These are phyloP conservation scores for Boleophthalmus pectinirostris DNA, from an alignment of 2,113 vertebrate species.

Conservation along the genomic window DNA sequence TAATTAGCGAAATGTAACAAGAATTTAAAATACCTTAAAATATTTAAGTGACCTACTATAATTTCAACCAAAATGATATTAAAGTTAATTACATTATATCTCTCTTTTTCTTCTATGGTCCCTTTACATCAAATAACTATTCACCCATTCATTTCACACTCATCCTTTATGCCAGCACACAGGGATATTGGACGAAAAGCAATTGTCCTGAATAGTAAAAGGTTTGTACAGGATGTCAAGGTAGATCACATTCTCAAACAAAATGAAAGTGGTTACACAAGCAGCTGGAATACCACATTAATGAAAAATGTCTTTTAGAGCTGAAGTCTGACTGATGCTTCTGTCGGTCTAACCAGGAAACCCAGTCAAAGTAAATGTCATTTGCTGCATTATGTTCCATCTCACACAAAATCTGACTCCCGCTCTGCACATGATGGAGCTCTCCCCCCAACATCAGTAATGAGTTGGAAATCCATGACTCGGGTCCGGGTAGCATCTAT, in stretches of 20 bases:
- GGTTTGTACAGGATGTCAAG: neutral
- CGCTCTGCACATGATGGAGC: slow-evolving; percentile 18
- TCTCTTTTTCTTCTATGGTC: no score
- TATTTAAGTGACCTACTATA: no score
- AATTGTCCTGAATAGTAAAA: no score
- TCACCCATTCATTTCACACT: no score
- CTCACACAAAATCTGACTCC: slow-evolving; percentile 21
- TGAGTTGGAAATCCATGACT: slow-evolving; percentile 32
- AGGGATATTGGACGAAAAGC: no score
- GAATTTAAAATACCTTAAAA: no score
- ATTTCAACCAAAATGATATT: no score
- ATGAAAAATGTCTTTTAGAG: neutral
- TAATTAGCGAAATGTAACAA: no score
- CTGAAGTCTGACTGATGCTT: slow-evolving; percentile 9
- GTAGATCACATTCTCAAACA: neutral
- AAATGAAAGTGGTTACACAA: neutral
- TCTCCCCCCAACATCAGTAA: slow-evolving; percentile 29
- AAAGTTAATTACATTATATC: no score
- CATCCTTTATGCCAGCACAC: no score
- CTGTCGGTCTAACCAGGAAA: slow-evolving; percentile 10
- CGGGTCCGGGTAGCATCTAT: slow-evolving; percentile 1
- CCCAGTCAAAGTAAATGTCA: slow-evolving; percentile 17
- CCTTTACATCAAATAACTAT: no score
- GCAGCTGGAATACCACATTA: neutral
- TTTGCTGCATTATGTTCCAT: slow-evolving; percentile 27